These are phyloP conservation scores for Plagiodera versicolora DNA, from an alignment of 2,888 invertebrate species.

Conservation along the genomic window DNA sequence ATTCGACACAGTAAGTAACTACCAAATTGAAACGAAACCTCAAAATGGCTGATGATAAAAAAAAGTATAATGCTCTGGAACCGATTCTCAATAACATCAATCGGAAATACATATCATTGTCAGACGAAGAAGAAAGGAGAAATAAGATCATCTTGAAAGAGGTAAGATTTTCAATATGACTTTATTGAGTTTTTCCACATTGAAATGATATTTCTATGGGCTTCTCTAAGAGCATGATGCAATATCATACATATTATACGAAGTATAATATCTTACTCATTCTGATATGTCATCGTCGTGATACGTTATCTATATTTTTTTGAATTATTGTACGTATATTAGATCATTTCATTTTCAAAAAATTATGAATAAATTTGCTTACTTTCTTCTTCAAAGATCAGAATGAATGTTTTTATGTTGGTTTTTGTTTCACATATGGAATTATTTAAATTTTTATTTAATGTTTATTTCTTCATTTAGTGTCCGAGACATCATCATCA, in stretches of 20 bases:
- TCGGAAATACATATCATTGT: constrained; percentile 38
- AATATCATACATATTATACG: not conserved
- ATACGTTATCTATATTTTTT: too few species aligned
- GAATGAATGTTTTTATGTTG: too few species aligned
- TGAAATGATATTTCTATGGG: not conserved
- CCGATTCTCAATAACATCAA: constrained; percentile 41
- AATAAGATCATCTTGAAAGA: constrained; percentile 53
- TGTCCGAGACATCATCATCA: too few species aligned
- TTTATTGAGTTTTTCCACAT: not conserved
- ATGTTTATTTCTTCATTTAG: too few species aligned
- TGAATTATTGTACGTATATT: too few species aligned
- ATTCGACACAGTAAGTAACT: not conserved
- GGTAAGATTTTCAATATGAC: constrained; percentile 40
- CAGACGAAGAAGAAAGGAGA: constrained; percentile 31
- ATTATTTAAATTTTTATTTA: too few species aligned
- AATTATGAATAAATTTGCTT: too few species aligned
- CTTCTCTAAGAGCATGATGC: not conserved
- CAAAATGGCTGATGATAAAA: constrained; percentile 27
- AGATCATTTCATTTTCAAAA: too few species aligned
- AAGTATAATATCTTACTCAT: not conserved
- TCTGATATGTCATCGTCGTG: too few species aligned
- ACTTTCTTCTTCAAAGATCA: too few species aligned
- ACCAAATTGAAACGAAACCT: not conserved
- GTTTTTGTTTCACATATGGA: too few species aligned
- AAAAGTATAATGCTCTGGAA: constrained; percentile 43